Evolutionary conservation across 2,888 invertebrate genomes (phyloP), one percentile per base, ranked within the genome.

Genomic region (Rhingia campestris): DNA sequence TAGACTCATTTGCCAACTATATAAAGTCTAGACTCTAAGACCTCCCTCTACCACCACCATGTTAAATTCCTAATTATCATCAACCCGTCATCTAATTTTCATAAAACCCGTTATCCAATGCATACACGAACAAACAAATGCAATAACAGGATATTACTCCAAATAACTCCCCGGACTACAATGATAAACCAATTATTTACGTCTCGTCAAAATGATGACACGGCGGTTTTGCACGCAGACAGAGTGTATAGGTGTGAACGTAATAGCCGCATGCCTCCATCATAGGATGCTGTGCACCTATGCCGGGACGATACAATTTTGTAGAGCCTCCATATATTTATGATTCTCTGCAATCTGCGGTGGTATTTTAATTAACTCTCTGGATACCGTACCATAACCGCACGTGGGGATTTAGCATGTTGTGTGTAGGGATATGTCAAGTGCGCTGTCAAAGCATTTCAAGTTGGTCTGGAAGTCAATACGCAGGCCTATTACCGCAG

Each of bases 301-400:
- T 56, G 14, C 37, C 43, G 51, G 51, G 54, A 14, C 47, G 4
- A 49, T 7, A 9, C 12, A 47, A 54, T 67, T 75, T 75, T 49
- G 54, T 61, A 49, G 59, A 22, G 22, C 22, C 22, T 22, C 39
- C 43, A 45, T 47, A 39, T 82, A 82, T 82, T 82, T 82, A 82
- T 79, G 82, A 79, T 69, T 35, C 45, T 64, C 79, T 63, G 79
- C 82, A 82, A 67, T 73, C 82, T 79, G 79, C 51, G 82, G 82
- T 82, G 73, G 79, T 74, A 79, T 82, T 79, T 82, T 82, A 82
- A 82, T 82, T 82, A 82, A 82, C 82, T 79, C 77, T 77, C 35
- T 39, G 79, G 59, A 58, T 58, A 41, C 56, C 63, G 45, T 53
- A n/a, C 14, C 35, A 51, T 22, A 51, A 82, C 69, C 82, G 14